phyloP scores from a whole-genome alignment of 1,140 invertebrate species.

The Caenorhabditis briggsae region DNA sequence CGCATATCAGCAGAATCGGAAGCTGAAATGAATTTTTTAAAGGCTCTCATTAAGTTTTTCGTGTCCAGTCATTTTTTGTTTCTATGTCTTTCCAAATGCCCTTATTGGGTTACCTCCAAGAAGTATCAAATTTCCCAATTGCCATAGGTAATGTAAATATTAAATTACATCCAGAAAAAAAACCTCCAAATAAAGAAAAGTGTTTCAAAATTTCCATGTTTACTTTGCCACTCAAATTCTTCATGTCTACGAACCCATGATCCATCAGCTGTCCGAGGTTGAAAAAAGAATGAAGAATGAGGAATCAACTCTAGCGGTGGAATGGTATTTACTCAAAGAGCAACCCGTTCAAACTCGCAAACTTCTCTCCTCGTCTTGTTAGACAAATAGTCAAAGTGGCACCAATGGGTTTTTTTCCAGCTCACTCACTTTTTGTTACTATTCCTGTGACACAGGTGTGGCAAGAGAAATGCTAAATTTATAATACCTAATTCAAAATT shows the following conservation, averaged over 20 bases:
- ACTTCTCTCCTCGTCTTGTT: conserved; percentile 17
- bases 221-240: not conserved
- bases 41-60: not conserved
- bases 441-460: not conserved
- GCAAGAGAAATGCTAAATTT: not conserved
- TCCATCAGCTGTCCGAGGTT: conserved; percentile 39
- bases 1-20: conserved; percentile 18
- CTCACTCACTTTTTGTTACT: conserved; percentile 12
- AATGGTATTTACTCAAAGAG: conserved; percentile 29
- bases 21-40: not conserved
- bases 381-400: conserved; percentile 33
- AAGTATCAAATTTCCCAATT: conserved; percentile 14
- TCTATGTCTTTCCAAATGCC: not conserved
- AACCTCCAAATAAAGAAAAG: conserved; percentile 9
- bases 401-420: conserved; percentile 33
- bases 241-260: conserved; percentile 6
- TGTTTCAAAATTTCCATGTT: conserved; percentile 12
- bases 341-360: conserved; percentile 52
- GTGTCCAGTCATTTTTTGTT: not conserved
- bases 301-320: conserved; percentile 25
- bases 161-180: conserved; percentile 12
- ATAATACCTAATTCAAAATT: not conserved
- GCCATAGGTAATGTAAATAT: conserved; percentile 15
- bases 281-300: not conserved
- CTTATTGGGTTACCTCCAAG: conserved; percentile 25